Conservation (phyloP, 2,888 invertebrate species). For the Trissoscelio sp. region DNA sequence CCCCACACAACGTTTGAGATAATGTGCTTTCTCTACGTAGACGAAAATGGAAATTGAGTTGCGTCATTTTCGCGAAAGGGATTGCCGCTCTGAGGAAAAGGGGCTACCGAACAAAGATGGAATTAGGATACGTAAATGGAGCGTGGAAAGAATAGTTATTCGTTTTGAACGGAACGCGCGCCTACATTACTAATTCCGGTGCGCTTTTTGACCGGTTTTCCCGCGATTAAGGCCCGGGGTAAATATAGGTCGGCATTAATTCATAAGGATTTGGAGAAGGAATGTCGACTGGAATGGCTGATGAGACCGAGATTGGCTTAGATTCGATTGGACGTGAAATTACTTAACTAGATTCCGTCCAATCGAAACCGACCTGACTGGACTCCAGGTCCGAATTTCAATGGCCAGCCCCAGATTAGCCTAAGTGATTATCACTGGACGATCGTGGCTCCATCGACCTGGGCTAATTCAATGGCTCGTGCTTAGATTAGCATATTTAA, state of each 20-base stretch:
- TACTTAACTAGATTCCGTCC: conserved; percentile 50
- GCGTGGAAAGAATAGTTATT: conserved; percentile 55
- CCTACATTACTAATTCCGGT: conserved; percentile 18
- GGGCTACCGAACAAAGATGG: conserved; percentile 50
- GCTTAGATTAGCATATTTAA: conserved; percentile 35
- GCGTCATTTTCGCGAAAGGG: conserved; percentile 59
- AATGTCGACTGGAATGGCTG: conserved; percentile 41
- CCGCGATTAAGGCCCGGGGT: conserved; percentile 40
- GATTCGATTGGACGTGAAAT: conserved; percentile 57
- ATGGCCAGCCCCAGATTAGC: conserved; percentile 30
- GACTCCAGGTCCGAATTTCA: conserved; percentile 52
- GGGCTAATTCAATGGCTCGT: conserved; percentile 14
- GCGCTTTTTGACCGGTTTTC: conserved; percentile 13
- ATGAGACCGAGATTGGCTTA: conserved; percentile 46
- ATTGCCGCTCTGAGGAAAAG: conserved; percentile 43
- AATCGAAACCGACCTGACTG: conserved; percentile 51
- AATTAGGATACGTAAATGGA: conserved; percentile 59
- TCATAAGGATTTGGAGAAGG: conserved; percentile 45
- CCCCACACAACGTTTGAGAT: conserved; percentile 26
- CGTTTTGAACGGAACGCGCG: conserved; percentile 35
- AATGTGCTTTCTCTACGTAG: conserved; percentile 58
- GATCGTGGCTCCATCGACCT: conserved; percentile 12
- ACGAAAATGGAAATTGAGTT: conserved; percentile 67
- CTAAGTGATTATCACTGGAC: conserved; percentile 31
- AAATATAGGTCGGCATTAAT: conserved; percentile 57